Conservation (phyloP, 1,140 invertebrate species). For the Glomeris maerens region DNA sequence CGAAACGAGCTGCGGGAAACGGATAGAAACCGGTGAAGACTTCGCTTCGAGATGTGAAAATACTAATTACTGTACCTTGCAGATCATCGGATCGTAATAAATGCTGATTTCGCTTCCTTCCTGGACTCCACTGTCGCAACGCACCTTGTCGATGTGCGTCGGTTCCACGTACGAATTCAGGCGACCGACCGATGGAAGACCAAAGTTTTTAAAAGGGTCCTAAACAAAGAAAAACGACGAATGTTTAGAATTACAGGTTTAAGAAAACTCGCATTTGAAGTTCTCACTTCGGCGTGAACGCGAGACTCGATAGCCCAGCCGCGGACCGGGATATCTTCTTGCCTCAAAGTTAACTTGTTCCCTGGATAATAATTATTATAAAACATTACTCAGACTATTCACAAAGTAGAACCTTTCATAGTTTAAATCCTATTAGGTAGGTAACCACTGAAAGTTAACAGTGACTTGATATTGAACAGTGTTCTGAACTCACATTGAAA, state of each 20-base stretch:
- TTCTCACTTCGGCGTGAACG: constrained; percentile 37
- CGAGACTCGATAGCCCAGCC: constrained; percentile 39
- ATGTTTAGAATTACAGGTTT: neutral
- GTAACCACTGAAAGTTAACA: too few species aligned
- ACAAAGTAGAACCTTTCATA: too few species aligned
- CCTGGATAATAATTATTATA: too few species aligned
- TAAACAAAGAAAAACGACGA: constrained; percentile 31
- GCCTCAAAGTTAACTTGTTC: constrained; percentile 35
- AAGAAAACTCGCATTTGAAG: neutral
- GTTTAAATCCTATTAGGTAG: too few species aligned
- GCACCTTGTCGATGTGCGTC: constrained; percentile 32
- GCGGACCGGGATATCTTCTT: constrained; percentile 34
- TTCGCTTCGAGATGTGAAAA: neutral
- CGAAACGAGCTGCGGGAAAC: constrained; percentile 38
- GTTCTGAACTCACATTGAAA: too few species aligned
- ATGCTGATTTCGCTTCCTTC: constrained; percentile 59
- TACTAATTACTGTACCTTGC: constrained; percentile 36
- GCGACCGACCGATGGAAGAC: constrained; percentile 49
- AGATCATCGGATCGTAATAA: constrained; percentile 62
- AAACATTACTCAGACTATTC: too few species aligned
- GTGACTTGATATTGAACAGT: too few species aligned
- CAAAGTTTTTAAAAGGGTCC: constrained; percentile 55
- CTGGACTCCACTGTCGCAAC: constrained; percentile 54
- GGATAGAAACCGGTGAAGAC: constrained; percentile 4
- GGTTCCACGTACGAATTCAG: constrained; percentile 49